These are phyloP conservation scores for Epinephelus fuscoguttatus DNA, from an alignment of 2,113 vertebrate genomes.

Conservation along the genomic window DNA sequence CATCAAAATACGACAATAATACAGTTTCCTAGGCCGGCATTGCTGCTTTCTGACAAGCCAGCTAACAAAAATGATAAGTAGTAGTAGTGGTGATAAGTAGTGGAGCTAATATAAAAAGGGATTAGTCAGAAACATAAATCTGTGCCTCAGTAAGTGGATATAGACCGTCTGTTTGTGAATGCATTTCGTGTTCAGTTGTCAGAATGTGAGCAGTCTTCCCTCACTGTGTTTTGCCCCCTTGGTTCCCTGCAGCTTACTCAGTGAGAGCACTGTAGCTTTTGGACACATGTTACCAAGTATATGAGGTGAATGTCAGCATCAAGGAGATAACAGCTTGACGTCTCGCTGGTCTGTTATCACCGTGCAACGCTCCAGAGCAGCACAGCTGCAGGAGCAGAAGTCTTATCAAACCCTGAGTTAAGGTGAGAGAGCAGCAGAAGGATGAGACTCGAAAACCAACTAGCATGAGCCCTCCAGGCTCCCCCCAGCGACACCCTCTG, in stretches of 20 bases:
- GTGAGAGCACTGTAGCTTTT: conserved; percentile 59
- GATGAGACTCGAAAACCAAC: conserved; percentile 56
- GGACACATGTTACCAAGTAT: conserved; percentile 70
- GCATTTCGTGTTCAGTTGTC: conserved; percentile 22
- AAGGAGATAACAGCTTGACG: conserved; percentile 78
- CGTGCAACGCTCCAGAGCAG: conserved; percentile 58
- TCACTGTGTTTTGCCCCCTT: conserved; percentile 24
- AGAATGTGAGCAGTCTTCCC: conserved; percentile 18
- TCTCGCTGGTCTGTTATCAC: conserved; percentile 73
- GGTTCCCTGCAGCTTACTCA: conserved; percentile 50
- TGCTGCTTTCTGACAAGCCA: conserved; percentile 3
- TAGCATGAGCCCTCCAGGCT: conserved; percentile 39
- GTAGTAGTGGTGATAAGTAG: not conserved
- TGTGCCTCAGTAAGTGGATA: not conserved
- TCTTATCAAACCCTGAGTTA: conserved; percentile 72
- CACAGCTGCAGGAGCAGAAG: conserved; percentile 71
- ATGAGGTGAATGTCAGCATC: conserved; percentile 79
- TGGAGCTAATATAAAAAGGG: not conserved
- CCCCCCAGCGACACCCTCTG: conserved; percentile 32
- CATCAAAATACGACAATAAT: not conserved
- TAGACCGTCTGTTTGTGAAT: conserved; percentile 8
- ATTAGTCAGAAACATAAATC: conserved; percentile 10
- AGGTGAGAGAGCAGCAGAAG: conserved; percentile 60
- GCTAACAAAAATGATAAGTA: conserved; percentile 2
- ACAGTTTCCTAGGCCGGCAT: not conserved